phyloP scores from a whole-genome alignment of 2,888 invertebrate genomes.

The Orthosia gothica region DNA sequence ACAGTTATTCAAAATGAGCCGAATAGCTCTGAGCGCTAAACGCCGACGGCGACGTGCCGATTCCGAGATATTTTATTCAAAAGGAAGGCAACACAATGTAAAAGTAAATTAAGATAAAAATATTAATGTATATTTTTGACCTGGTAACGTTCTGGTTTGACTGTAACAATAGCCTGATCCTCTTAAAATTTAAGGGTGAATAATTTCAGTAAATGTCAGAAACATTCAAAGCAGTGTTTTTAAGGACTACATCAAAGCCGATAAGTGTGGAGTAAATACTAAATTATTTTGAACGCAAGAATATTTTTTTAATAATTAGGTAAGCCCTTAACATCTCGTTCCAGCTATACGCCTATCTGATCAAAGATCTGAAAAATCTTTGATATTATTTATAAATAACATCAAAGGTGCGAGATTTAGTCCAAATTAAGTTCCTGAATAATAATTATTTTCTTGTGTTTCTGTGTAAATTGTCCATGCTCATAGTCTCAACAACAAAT shows the following conservation, averaged over 20 bases:
- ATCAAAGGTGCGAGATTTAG: slow-evolving; percentile 3
- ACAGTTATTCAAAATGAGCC: slow-evolving; percentile 42
- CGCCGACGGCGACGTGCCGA: slow-evolving; percentile 9
- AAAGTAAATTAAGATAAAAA: slow-evolving; percentile 43
- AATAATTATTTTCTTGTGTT: not conserved
- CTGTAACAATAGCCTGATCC: slow-evolving; percentile 50
- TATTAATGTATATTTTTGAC: slow-evolving; percentile 29
- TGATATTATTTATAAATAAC: slow-evolving; percentile 7
- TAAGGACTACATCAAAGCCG: slow-evolving; percentile 15
- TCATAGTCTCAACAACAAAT: not conserved
- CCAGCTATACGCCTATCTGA: not conserved
- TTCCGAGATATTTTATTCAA: slow-evolving; percentile 42
- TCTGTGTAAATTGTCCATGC: too few species aligned
- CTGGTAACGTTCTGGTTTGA: slow-evolving; percentile 35
- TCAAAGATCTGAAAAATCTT: slow-evolving; percentile 7
- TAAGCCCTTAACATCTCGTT: not conserved
- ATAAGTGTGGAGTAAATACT: not conserved
- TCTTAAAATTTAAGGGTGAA: slow-evolving; percentile 53
- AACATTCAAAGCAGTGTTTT: slow-evolving; percentile 19
- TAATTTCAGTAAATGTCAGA: slow-evolving; percentile 34
- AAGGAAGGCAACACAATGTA: slow-evolving; percentile 30
- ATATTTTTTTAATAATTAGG: slow-evolving; percentile 7
- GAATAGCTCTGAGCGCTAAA: slow-evolving; percentile 30
- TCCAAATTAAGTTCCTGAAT: not conserved
- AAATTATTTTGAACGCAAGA: slow-evolving; percentile 3